Base-by-base conservation (phyloP, 1,140 invertebrate species). In the Drosophila grimshawi region DNA sequence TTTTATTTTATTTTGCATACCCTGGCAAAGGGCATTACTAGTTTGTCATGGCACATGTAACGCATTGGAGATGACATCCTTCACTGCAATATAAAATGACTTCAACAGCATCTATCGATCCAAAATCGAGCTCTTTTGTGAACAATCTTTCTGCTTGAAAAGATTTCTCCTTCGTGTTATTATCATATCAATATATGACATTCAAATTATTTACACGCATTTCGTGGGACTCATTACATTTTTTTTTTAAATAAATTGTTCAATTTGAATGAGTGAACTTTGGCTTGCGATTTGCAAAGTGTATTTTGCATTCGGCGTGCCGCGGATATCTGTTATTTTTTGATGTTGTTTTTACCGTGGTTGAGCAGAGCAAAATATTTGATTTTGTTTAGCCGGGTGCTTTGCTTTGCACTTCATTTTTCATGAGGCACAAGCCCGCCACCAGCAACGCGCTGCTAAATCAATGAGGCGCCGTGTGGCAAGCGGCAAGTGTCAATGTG, bases 401-500 rank as follows among this genome's bases (percentile, higher is more conserved):
- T 77, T 73, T 77, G 68, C 74, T 85, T 85, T 75, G 80, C 80
- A 83, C 85, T 88, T 89, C 85, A 88, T 88, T 88, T 88, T 89
- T 88, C 80, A 89, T 76, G 52, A 49, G 74, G 46, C 61, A 59
- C 48, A 48, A 65, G 48, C 41, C 69, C 81, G 64, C 77, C 63
- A 67, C 71, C 83, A 78, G 60, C 35, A 61, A 27, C 45, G 8
- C 51, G 61, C 35, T 41, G 62, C 74, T 52, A 66, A 76, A 72
- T 72, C 74, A 62, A 65, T 62, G 74, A 76, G 46, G 27, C 11
- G 46, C 45, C 49, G 55, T 59, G 45, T 33, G 43, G 39, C 41
- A 53, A 52, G 70, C 56, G 80, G 70, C 67, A 76, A 77, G 81
- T 86, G 81, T 86, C 81, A 81, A 76, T 73, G 69, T 76, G 74